Conservation (phyloP, 2,888 invertebrate genomes). For the Acanthopleura granulata region DNA sequence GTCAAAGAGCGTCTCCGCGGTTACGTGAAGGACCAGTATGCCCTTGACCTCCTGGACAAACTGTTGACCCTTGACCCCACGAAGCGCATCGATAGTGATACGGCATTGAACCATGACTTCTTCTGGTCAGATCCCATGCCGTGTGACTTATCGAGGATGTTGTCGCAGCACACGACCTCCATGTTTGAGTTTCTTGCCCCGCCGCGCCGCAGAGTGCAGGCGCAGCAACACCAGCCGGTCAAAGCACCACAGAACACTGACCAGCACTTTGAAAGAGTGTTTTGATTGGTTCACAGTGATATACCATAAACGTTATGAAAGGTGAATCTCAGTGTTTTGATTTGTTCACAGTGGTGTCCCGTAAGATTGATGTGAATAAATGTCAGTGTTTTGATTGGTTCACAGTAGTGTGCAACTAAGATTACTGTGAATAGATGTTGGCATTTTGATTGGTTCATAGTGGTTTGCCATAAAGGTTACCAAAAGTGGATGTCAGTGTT, state of each 20-base stretch:
- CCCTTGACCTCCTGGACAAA: conserved; percentile 93
- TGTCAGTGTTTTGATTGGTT: conserved; percentile 51
- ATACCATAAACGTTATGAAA: too few relatives aligned
- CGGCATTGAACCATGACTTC: conserved; percentile 96
- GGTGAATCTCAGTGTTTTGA: conserved; percentile 48
- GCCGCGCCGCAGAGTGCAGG: conserved; percentile 77
- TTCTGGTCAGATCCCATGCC: conserved; percentile 99
- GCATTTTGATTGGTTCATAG: too few relatives aligned
- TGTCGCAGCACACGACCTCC: conserved; percentile 89
- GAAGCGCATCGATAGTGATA: conserved; percentile 89
- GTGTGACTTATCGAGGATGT: conserved; percentile 78
- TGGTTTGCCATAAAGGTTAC: too few relatives aligned
- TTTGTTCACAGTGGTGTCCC: neutral
- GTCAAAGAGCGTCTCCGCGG: conserved; percentile 77
- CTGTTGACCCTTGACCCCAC: conserved; percentile 91
- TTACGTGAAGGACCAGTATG: conserved; percentile 91
- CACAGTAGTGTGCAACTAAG: neutral
- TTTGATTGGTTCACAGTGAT: conserved; percentile 37
- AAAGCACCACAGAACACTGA: conserved; percentile 49
- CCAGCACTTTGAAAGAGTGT: conserved; percentile 67
- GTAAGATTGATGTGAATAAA: neutral
- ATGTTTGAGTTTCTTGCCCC: conserved; percentile 95
- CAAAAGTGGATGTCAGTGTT: too few relatives aligned
- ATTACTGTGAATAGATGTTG: too few relatives aligned
- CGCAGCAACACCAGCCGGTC: conserved; percentile 49